Conservation (phyloP, 2,888 invertebrate species). For the Calameuta filiformis region DNA sequence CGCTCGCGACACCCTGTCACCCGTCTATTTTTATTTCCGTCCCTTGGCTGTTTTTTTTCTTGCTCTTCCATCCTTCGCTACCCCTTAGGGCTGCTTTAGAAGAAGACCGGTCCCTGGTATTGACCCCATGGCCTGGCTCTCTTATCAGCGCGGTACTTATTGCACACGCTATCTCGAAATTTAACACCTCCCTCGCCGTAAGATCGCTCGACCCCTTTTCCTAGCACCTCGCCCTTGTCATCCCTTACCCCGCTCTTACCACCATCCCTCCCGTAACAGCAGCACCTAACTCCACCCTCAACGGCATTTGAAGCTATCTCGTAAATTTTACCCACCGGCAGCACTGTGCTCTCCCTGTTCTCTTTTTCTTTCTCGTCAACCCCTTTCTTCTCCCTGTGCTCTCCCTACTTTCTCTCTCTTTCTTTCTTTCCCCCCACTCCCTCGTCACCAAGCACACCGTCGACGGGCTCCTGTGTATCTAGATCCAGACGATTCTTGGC, state of each 20-base stretch:
- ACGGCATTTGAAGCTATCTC: constrained; percentile 5
- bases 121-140: background rate
- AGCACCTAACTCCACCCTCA: constrained; percentile 7
- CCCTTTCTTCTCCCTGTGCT: background rate
- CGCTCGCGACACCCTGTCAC: too few species aligned
- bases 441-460: too few species aligned
- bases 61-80: too few species aligned
- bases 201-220: constrained; percentile 6
- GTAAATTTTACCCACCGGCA: too few species aligned
- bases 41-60: too few species aligned
- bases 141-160: constrained; percentile 33
- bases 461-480: too few species aligned
- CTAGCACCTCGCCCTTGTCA: constrained; percentile 9
- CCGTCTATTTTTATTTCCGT: too few species aligned
- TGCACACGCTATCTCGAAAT: constrained; percentile 27
- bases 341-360: too few species aligned
- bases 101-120: too few species aligned
- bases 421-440: background rate
- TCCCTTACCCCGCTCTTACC: background rate
- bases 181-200: constrained; percentile 20
- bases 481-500: too few species aligned
- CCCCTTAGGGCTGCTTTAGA: too few species aligned
- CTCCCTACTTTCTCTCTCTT: background rate
- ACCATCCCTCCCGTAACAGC: constrained; percentile 10
- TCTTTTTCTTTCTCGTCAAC: background rate